A percentile compares a stretch with the other conserved stretches of the same genome.
Evolutionary conservation across 2,888 invertebrate genomes (phyloP).

Genomic region (Euspilapteryx auroguttella): DNA sequence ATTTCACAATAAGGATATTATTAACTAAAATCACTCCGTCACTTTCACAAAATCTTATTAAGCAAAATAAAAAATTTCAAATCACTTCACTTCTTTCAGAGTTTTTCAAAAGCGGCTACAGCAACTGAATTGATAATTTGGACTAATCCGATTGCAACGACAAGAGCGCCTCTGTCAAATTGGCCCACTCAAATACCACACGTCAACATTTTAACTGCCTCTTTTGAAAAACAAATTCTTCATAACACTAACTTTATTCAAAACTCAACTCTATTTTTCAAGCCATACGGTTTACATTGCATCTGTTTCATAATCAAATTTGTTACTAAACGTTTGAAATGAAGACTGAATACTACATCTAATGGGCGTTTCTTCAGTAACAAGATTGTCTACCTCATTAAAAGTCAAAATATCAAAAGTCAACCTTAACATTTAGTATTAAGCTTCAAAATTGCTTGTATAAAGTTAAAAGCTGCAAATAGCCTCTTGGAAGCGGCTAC

Average conservation of each 20-base stretch:
- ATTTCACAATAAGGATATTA: too few species aligned
- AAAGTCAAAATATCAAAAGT: not conserved
- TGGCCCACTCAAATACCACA: constrained; percentile 36
- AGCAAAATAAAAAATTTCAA: too few species aligned
- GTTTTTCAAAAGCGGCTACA: constrained; percentile 8
- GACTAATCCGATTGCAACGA: constrained; percentile 37
- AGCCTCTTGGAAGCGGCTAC: constrained; percentile 31
- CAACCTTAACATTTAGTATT: not conserved
- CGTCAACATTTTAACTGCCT: constrained; percentile 42
- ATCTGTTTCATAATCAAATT: constrained; percentile 13
- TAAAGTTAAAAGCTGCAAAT: constrained; percentile 48
- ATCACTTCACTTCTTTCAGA: constrained; percentile 4
- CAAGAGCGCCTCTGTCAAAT: constrained; percentile 55
- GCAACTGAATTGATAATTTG: constrained; percentile 27
- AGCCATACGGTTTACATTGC: constrained; percentile 15
- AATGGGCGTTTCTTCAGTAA: constrained; percentile 43
- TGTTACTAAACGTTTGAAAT: constrained; percentile 35
- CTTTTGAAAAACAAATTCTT: constrained; percentile 35
- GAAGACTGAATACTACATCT: constrained; percentile 48
- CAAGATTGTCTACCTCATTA: constrained; percentile 2
- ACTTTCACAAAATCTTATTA: too few species aligned
- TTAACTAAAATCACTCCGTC: too few species aligned
- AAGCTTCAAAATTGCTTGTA: constrained; percentile 9
- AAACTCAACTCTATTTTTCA: constrained; percentile 10
- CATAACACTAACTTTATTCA: constrained; percentile 8